Evolutionary conservation across 2,113 vertebrate species (phyloP).

Genomic region (Oreochromis niloticus): DNA sequence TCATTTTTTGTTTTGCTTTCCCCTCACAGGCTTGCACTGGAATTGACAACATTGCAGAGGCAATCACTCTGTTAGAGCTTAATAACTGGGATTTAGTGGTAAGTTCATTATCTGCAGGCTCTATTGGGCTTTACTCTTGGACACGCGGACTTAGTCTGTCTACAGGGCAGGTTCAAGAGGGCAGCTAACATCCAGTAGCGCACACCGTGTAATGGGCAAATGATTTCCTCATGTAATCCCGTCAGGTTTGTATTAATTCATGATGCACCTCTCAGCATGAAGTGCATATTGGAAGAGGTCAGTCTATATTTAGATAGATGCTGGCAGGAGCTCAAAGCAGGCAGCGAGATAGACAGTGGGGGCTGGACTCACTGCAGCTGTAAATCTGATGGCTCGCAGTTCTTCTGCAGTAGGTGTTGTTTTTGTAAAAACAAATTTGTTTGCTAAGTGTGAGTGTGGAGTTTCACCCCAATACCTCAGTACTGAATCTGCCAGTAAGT

Average conservation of each 20-base stretch:
- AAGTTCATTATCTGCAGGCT: conserved; percentile 71
- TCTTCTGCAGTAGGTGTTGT: conserved; percentile 43
- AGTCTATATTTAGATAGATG: conserved; percentile 63
- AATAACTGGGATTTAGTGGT: conserved; percentile 99
- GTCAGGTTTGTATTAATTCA: conserved; percentile 12
- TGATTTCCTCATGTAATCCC: not conserved
- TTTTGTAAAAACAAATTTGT: conserved; percentile 18
- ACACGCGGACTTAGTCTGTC: not conserved
- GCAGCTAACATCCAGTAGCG: not conserved
- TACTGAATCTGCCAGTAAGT: not conserved
- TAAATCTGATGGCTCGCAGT: conserved; percentile 72
- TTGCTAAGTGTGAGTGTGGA: not conserved
- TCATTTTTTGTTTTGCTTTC: not conserved
- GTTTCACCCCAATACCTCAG: not conserved
- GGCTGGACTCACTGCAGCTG: conserved; percentile 52
- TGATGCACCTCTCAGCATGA: conserved; percentile 21
- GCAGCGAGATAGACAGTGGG: conserved; percentile 39
- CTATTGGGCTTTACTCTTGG: not conserved
- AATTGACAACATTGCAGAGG: conserved; percentile 99
- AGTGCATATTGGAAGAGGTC: conserved; percentile 15
- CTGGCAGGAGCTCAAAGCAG: conserved; percentile 65
- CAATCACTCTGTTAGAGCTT: conserved; percentile 97
- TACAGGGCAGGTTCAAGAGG: conserved; percentile 1
- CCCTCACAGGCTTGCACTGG: conserved; percentile 91
- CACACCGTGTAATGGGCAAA: not conserved